Conservation (phyloP, 1,140 invertebrate species). For the Drosophila quadrilineata region DNA sequence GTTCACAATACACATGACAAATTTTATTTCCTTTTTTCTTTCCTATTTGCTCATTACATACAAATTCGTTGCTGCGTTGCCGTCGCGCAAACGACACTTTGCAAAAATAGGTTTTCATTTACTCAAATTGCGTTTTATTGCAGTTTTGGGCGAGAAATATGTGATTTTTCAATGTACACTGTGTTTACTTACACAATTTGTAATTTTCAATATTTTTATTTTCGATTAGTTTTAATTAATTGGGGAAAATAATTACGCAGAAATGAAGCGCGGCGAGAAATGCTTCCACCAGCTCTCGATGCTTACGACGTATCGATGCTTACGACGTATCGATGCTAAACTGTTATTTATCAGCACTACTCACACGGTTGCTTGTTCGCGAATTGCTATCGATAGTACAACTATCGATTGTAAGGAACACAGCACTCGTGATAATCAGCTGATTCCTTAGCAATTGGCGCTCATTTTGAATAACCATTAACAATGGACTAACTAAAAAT, state of each 20-base stretch:
- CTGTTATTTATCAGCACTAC: conserved; percentile 22
- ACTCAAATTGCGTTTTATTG: conserved; percentile 26
- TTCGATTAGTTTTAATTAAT: conserved; percentile 41
- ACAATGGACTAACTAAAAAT: too few species aligned
- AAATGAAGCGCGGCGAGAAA: conserved; percentile 46
- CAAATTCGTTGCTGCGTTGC: conserved; percentile 30
- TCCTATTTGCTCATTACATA: conserved; percentile 45
- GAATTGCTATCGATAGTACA: not conserved
- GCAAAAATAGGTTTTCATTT: conserved; percentile 37
- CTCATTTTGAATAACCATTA: conserved; percentile 2
- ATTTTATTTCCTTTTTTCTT: conserved; percentile 55
- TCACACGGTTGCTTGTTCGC: not conserved
- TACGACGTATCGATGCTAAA: conserved; percentile 33
- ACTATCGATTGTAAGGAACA: conserved; percentile 2
- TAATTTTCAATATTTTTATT: conserved; percentile 39
- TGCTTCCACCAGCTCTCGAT: conserved; percentile 34
- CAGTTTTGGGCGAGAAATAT: not conserved
- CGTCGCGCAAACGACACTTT: conserved; percentile 30
- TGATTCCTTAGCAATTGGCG: conserved; percentile 8
- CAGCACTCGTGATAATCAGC: not conserved
- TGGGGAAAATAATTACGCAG: conserved; percentile 63
- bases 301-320: conserved; percentile 33
- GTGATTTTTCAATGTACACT: conserved; percentile 17
- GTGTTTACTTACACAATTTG: conserved; percentile 54
- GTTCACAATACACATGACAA: conserved; percentile 51